Percentiles rank a stretch among this genome's conserved stretches.
Conservation (phyloP, 2,888 invertebrate species). For the Alloplasta piceator region DNA sequence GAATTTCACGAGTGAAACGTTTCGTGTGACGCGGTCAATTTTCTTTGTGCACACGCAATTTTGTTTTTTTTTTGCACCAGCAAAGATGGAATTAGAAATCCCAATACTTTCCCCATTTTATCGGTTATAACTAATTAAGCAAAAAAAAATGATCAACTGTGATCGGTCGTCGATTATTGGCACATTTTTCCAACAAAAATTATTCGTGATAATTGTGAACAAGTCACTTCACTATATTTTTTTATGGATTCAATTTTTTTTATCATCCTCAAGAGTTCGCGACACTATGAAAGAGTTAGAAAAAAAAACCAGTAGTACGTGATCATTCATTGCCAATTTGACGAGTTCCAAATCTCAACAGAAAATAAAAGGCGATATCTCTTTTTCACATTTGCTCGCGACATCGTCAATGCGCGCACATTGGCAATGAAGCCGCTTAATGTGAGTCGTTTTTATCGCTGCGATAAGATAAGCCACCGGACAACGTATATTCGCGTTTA, state of each 20-base stretch:
- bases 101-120: too few relatives aligned
- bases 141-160: too few relatives aligned
- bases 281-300: too few relatives aligned
- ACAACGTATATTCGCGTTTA: not conserved
- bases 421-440: constrained; percentile 23
- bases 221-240: too few relatives aligned
- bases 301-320: too few relatives aligned
- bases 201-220: too few relatives aligned
- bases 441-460: constrained; percentile 50
- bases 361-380: constrained; percentile 1
- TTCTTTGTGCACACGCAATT: constrained; percentile 1
- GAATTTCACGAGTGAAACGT: constrained; percentile 28
- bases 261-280: too few relatives aligned
- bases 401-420: constrained; percentile 4
- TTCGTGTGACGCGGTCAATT: constrained; percentile 35
- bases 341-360: constrained; percentile 5
- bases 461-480: constrained; percentile 61
- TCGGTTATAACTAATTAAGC: too few relatives aligned
- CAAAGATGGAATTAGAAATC: too few relatives aligned
- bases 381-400: constrained; percentile 3
- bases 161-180: too few relatives aligned
- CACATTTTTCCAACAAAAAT: too few relatives aligned
- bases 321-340: not conserved
- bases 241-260: not conserved
- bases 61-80: not conserved